These are phyloP conservation scores for Ceratoteleas bidentatus DNA, from an alignment of 1,140 invertebrate genomes.

Conservation along the genomic window DNA sequence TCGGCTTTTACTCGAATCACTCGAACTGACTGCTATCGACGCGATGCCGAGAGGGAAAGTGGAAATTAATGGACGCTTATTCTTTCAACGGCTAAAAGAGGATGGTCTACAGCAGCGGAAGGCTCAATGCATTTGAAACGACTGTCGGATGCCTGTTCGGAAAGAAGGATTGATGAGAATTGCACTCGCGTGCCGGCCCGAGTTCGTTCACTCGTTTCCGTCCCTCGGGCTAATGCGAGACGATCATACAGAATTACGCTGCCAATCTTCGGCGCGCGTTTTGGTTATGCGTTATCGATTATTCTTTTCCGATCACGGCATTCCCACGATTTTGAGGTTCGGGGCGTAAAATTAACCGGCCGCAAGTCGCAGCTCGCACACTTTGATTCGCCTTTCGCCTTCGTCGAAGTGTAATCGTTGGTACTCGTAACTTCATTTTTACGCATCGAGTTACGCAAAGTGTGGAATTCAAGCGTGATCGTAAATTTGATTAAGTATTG, in stretches of 20 bases:
- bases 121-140: slow-evolving; percentile 76
- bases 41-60: slow-evolving; percentile 56
- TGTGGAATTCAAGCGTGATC: slow-evolving; percentile 47
- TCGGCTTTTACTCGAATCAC: slow-evolving; percentile 70
- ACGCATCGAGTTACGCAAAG: slow-evolving; percentile 36
- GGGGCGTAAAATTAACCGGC: slow-evolving; percentile 6
- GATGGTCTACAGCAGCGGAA: slow-evolving; percentile 39
- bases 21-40: slow-evolving; percentile 49
- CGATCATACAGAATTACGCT: slow-evolving; percentile 72
- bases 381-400: slow-evolving; percentile 36
- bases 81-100: slow-evolving; percentile 46
- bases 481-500: slow-evolving; percentile 61
- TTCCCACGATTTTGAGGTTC: background rate
- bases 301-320: slow-evolving; percentile 25
- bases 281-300: slow-evolving; percentile 33
- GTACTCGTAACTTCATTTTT: slow-evolving; percentile 38
- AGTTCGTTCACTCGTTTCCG: slow-evolving; percentile 70
- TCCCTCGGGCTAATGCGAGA: slow-evolving; percentile 65
- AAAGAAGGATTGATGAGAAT: slow-evolving; percentile 77
- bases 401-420: slow-evolving; percentile 57
- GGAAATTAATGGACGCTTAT: slow-evolving; percentile 58
- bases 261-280: slow-evolving; percentile 44
- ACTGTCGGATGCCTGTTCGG: slow-evolving; percentile 73
- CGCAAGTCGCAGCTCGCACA: slow-evolving; percentile 15
- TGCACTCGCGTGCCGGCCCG: slow-evolving; percentile 73